Percentiles rank a stretch among this genome's conserved stretches.
These are phyloP conservation scores for Stegastes partitus DNA, from an alignment of 2,113 vertebrate genomes.

Conservation along the genomic window DNA sequence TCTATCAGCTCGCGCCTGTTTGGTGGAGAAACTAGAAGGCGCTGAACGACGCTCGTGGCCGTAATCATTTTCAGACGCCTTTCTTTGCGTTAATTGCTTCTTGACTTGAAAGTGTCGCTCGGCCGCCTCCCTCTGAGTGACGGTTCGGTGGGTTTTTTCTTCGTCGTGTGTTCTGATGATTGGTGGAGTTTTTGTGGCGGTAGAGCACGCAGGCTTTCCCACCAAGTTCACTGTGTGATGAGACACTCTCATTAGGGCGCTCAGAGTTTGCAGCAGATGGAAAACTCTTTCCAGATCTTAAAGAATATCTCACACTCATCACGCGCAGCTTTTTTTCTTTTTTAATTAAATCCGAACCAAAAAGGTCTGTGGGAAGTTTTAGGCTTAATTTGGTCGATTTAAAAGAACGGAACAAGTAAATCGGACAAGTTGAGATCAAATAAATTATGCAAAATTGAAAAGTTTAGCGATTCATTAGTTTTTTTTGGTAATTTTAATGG, in stretches of 20 bases:
- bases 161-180: slow-evolving; percentile 55
- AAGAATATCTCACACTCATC: not conserved
- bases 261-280: slow-evolving; percentile 27
- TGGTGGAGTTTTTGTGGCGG: slow-evolving; percentile 48
- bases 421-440: not conserved
- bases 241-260: slow-evolving; percentile 28
- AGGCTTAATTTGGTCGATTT: not conserved
- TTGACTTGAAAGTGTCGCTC: slow-evolving; percentile 61
- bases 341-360: not conserved
- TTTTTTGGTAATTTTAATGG: not conserved
- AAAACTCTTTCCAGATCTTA: slow-evolving; percentile 10
- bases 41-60: slow-evolving; percentile 44
- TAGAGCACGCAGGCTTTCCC: slow-evolving; percentile 15
- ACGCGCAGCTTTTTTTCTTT: not conserved
- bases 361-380: not conserved
- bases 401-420: not conserved
- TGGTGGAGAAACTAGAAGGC: slow-evolving; percentile 47
- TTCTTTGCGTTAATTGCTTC: slow-evolving; percentile 63
- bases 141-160: slow-evolving; percentile 29
- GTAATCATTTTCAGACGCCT: slow-evolving; percentile 53
- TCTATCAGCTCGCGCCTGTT: slow-evolving; percentile 29
- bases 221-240: slow-evolving; percentile 28
- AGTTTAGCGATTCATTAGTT: not conserved
- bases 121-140: slow-evolving; percentile 50
- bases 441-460: too few relatives aligned